Conservation (phyloP, 2,797 vertebrate genomes). For the Threskiornis aethiopicus region DNA sequence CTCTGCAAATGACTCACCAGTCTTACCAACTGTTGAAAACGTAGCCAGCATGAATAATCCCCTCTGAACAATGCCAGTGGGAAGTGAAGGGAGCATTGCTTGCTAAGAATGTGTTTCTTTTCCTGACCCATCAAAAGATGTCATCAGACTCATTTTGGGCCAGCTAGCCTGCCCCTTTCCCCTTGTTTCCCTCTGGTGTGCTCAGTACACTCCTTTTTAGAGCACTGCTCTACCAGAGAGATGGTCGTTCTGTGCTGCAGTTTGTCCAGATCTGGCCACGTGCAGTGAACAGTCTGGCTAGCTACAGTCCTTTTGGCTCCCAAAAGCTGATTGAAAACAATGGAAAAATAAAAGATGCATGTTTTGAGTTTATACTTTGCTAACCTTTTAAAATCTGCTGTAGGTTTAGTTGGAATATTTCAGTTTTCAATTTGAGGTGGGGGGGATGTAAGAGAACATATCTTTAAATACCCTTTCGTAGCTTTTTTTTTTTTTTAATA, state of each 20-base stretch:
- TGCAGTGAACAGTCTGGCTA: neutral
- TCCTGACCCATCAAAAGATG: neutral
- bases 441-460: neutral
- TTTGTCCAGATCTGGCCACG: neutral
- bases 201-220: rapidly evolving
- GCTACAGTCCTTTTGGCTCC: neutral
- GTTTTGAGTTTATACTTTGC: neutral
- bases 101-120: neutral
- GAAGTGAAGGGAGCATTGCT: neutral
- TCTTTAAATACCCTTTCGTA: neutral
- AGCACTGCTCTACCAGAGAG: rapidly evolving
- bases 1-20: neutral
- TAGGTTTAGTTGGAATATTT: neutral
- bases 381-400: neutral
- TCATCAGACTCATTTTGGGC: neutral
- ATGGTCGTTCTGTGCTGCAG: rapidly evolving
- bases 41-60: neutral
- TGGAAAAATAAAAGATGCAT: neutral
- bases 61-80: neutral
- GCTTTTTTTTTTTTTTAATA: neutral
- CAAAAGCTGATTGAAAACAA: neutral
- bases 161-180: neutral
- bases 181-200: neutral
- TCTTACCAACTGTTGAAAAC: neutral
- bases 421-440: neutral